Percentiles rank a stretch among this genome's conserved stretches.
These are phyloP conservation scores for Dipodomys ordii DNA, from an alignment of 2,113 vertebrate genomes.

Conservation along the genomic window DNA sequence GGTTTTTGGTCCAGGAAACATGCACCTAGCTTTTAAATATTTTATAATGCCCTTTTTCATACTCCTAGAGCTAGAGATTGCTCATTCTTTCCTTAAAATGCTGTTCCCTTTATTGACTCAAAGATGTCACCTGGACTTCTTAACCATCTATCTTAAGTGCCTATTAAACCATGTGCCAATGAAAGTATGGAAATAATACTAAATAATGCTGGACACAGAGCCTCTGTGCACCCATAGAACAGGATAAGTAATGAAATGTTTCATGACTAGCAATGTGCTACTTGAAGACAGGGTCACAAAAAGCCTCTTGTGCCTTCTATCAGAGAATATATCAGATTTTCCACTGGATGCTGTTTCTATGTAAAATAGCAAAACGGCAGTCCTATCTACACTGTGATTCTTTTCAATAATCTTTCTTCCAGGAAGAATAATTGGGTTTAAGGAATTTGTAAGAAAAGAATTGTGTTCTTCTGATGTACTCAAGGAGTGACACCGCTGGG, in stretches of 20 bases:
- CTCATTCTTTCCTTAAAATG: conserved; percentile 71
- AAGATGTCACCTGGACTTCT: conserved; percentile 69
- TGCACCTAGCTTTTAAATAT: conserved; percentile 75
- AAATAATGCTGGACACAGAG: conserved; percentile 68
- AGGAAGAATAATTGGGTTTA: conserved; percentile 43
- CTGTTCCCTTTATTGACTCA: conserved; percentile 75
- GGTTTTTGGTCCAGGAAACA: conserved; percentile 60
- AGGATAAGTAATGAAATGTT: conserved; percentile 70
- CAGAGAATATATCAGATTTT: conserved; percentile 55
- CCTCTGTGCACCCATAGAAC: conserved; percentile 66
- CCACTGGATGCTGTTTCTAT: neutral
- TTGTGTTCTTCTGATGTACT: conserved; percentile 52
- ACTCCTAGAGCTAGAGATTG: conserved; percentile 49
- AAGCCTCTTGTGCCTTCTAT: conserved; percentile 61
- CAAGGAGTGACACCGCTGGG: conserved; percentile 22
- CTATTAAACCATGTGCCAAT: conserved; percentile 69
- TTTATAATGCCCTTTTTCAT: conserved; percentile 74
- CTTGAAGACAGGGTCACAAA: conserved; percentile 54
- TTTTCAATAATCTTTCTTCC: conserved; percentile 1
- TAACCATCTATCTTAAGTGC: conserved; percentile 63
- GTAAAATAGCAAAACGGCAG: conserved; percentile 34
- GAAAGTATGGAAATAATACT: conserved; percentile 75
- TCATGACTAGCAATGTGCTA: conserved; percentile 45
- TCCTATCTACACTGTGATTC: neutral
- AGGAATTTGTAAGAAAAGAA: conserved; percentile 48